Percentiles rank a stretch among this genome's conserved stretches.
Evolutionary conservation across 2,797 vertebrate genomes (phyloP).

Genomic region (Leptoclinus maculatus): DNA sequence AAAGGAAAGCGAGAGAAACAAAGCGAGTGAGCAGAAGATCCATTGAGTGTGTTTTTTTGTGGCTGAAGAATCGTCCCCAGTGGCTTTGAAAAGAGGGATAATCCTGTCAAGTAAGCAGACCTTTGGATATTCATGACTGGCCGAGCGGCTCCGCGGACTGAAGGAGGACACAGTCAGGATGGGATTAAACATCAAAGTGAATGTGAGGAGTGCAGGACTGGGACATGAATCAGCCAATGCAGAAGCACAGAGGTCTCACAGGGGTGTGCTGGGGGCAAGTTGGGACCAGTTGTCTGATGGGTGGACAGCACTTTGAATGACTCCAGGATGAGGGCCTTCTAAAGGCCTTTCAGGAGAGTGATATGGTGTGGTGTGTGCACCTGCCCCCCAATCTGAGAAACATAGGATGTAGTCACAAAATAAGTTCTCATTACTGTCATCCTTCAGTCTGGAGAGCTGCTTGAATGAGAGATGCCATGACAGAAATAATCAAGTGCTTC

Average conservation of each 20-base stretch:
- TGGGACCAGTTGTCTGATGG: conserved; percentile 55
- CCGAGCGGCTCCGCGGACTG: conserved; percentile 77
- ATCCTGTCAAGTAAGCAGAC: conserved; percentile 86
- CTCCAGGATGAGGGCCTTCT: conserved; percentile 45
- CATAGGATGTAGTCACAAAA: conserved; percentile 16
- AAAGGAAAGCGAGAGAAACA: conserved; percentile 72
- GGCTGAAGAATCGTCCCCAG: conserved; percentile 79
- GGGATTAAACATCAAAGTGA: conserved; percentile 88
- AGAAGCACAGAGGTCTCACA: conserved; percentile 64
- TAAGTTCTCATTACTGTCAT: conserved; percentile 5
- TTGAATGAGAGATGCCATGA: not conserved
- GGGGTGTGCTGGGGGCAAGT: conserved; percentile 52
- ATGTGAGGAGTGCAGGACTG: conserved; percentile 69
- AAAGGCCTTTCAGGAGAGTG: conserved; percentile 55
- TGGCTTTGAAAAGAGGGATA: conserved; percentile 83
- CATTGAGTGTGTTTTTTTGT: conserved; percentile 83
- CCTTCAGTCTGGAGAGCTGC: conserved; percentile 7
- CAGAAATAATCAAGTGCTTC: not conserved
- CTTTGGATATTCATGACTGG: conserved; percentile 90
- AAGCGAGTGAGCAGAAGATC: conserved; percentile 77
- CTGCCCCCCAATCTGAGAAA: conserved; percentile 46
- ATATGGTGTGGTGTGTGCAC: conserved; percentile 43
- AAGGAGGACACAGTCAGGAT: conserved; percentile 85
- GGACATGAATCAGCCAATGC: conserved; percentile 65
- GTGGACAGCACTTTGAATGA: conserved; percentile 61